Evolutionary conservation across 2,797 vertebrate genomes (phyloP).

Genomic region (Oreortyx pictus): DNA sequence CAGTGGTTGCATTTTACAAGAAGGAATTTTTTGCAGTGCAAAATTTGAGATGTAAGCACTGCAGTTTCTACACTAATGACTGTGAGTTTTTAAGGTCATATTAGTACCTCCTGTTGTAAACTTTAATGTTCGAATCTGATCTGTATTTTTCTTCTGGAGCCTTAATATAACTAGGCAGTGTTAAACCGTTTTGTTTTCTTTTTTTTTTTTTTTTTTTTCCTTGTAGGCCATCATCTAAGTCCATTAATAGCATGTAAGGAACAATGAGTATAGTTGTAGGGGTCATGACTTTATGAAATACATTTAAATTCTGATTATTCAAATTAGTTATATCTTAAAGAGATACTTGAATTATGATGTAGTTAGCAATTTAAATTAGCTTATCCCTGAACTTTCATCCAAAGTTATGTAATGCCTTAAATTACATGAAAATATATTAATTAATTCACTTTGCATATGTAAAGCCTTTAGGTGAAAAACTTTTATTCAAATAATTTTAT

Average conservation of each 20-base stretch:
- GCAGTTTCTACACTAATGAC: not conserved
- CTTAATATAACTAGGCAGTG: not conserved
- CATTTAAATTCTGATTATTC: not conserved
- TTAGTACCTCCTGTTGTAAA: not conserved
- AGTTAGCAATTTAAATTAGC: conserved; percentile 16
- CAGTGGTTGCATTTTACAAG: not conserved
- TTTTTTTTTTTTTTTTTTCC: not conserved
- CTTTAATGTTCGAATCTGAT: not conserved
- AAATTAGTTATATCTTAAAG: not conserved
- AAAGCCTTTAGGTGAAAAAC: conserved; percentile 42
- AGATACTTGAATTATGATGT: not conserved
- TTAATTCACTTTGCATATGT: conserved; percentile 34
- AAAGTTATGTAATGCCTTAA: conserved; percentile 26
- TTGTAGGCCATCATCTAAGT: not conserved
- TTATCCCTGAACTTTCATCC: conserved; percentile 37
- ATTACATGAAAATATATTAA: conserved; percentile 34
- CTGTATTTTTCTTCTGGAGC: not conserved
- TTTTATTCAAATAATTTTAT: not conserved
- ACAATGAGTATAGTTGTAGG: not conserved
- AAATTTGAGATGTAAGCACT: not conserved
- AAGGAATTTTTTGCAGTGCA: not conserved
- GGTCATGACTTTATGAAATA: not conserved
- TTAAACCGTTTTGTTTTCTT: not conserved
- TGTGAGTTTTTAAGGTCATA: not conserved
- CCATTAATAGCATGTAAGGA: not conserved